Percentiles rank a stretch among this genome's conserved stretches.
phyloP scores from a whole-genome alignment of 2,797 vertebrate genomes.

The Huso huso region DNA sequence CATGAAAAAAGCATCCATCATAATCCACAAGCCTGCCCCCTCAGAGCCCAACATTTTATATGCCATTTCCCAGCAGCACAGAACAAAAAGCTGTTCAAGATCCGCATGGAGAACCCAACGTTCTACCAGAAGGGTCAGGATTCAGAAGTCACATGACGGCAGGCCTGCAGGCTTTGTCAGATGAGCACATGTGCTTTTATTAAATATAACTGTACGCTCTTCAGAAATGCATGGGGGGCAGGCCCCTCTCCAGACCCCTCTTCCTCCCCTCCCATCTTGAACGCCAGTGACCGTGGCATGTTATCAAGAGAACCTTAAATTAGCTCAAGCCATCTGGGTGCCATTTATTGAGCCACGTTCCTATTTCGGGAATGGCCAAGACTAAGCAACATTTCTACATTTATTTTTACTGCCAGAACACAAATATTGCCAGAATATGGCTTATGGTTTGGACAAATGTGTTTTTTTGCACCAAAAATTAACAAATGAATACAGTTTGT shows the following conservation, averaged over 20 bases:
- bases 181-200: neutral
- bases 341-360: neutral
- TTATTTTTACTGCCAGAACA: no score
- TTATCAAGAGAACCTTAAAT: neutral
- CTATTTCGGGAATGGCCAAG: no score
- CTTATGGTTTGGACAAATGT: no score
- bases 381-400: no score
- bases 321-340: neutral
- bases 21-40: neutral
- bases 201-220: neutral
- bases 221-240: neutral
- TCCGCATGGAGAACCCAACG: neutral
- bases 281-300: no score
- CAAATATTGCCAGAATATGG: no score
- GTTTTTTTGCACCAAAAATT: no score
- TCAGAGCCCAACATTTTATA: neutral
- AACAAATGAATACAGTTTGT: no score
- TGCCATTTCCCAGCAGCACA: neutral
- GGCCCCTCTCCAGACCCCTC: neutral
- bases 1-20: conserved; percentile 1
- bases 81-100: neutral
- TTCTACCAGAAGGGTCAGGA: neutral
- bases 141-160: neutral
- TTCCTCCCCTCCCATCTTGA: no score
- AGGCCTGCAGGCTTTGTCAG: neutral